A percentile compares a stretch with the other conserved stretches of the same genome.
phyloP scores from a whole-genome alignment of 37 sponge, comb jelly and placozoan genomes.

The Aplysina aerophoba region DNA sequence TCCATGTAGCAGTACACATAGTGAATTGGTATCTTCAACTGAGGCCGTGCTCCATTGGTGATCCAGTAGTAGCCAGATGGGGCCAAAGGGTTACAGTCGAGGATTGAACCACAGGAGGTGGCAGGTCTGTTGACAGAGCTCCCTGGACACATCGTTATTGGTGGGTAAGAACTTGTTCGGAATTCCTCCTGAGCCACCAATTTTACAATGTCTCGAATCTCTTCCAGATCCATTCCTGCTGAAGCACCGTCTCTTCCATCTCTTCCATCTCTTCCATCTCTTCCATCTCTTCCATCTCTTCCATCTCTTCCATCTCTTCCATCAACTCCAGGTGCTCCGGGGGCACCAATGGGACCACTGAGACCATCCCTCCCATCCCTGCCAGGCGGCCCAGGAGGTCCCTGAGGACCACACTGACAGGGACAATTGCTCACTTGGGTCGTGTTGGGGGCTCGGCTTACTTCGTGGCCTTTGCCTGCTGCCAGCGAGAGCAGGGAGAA shows the following conservation, averaged over 20 bases:
- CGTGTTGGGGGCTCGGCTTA: neutral
- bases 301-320: too few relatives aligned
- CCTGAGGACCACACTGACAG: neutral
- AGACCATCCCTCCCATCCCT: neutral
- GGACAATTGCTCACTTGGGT: neutral
- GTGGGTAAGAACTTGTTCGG: neutral
- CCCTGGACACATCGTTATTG: neutral
- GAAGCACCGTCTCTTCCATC: neutral
- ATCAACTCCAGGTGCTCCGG: too few relatives aligned
- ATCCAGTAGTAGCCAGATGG: conserved; percentile 23
- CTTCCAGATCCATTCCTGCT: neutral
- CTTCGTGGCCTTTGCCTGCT: neutral
- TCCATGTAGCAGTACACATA: conserved; percentile 19
- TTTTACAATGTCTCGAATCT: neutral
- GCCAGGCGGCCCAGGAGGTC: neutral
- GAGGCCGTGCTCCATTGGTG: neutral
- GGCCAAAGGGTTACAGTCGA: neutral
- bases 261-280: neutral
- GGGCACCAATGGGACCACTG: too few relatives aligned
- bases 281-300: conserved; percentile 4
- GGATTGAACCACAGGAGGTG: neutral
- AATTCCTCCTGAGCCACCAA: neutral
- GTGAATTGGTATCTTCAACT: too few relatives aligned
- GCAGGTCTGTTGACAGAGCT: neutral
- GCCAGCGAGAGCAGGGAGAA: too few relatives aligned